Base-by-base conservation (phyloP, 2,888 invertebrate genomes). In the Pycnomerus fuliginosus region DNA sequence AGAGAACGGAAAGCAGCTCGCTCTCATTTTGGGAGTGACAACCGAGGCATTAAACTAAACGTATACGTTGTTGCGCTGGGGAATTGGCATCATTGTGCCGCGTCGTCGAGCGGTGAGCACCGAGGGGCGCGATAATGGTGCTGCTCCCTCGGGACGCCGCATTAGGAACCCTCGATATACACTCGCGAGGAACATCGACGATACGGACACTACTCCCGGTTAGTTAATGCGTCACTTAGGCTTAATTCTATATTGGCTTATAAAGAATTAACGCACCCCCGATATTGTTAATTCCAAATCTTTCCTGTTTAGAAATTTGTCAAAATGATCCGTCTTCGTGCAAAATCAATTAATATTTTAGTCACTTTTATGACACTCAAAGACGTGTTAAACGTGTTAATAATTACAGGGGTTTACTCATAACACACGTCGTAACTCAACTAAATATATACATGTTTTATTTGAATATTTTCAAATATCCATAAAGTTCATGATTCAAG, bases 121-220 rank as follows among this genome's bases (percentile, higher is more conserved):
- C 58, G 58, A 59, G 66, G 69, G 69, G 69, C 68, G 66, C 66
- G 69, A 71, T 71, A 71, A 71, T 71, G 69, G 70, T 67, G 62
- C 65, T 60, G 65, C 62, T 69, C 70, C 67, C 71, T 53, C 51
- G 67, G 67, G 71, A 68, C 55, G 52, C 48, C 51, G 66, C 68
- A 67, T 69, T 67, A 68, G 62, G 57, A 52, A 54, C 51, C 52
- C 46, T 48, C 46, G 55, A 49, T 47, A 52, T 54, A 44, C 48
- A 48, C 44, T 45, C 50, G 50, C 53, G 54, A 47, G 57, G 57
- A 55, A 53, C 54, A 49, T 45, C 46, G 54, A 48, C 58, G 58
- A 55, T 58, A 53, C 56, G 56, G 53, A 43, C 51, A 40, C 44
- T 44, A 43, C 48, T 49, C 48, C 47, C 51, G 51, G 55, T 55